Evolutionary conservation across 2,888 invertebrate genomes (phyloP).

Genomic region (Macrosiphum euphorbiae): DNA sequence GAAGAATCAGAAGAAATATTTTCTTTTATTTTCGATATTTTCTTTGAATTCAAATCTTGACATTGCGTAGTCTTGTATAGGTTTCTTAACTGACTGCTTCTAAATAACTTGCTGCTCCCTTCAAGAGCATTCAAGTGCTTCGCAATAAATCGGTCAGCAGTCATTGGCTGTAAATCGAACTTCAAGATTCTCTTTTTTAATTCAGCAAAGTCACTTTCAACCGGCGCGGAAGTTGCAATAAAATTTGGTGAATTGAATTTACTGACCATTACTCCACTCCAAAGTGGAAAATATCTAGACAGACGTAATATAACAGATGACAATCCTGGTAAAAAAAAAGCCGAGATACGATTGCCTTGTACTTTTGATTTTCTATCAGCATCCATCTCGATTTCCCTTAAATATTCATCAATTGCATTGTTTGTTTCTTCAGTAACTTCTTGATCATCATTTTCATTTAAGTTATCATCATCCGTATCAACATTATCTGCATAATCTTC

Average conservation of each 20-base stretch:
- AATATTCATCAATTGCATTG: no score
- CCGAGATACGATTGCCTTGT: no score
- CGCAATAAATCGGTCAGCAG: neutral
- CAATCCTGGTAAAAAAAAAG: no score
- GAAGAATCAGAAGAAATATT: neutral
- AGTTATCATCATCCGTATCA: no score
- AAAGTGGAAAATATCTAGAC: neutral
- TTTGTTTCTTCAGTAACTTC: no score
- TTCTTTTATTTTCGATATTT: neutral
- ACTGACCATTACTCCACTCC: neutral
- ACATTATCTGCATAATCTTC: no score
- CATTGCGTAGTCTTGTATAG: neutral
- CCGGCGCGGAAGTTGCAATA: neutral
- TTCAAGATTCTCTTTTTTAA: no score
- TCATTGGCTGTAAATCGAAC: neutral
- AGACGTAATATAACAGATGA: neutral
- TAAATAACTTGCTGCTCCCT: neutral
- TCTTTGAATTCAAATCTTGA: neutral
- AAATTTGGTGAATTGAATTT: neutral
- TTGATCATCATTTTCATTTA: no score
- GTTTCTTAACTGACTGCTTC: constrained; percentile 9
- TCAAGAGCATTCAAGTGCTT: constrained; percentile 15
- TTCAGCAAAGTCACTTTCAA: neutral
- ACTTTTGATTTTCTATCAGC: no score
- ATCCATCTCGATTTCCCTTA: no score